Base-by-base conservation (phyloP, 2,888 invertebrate genomes). In the Camponotus fellah region DNA sequence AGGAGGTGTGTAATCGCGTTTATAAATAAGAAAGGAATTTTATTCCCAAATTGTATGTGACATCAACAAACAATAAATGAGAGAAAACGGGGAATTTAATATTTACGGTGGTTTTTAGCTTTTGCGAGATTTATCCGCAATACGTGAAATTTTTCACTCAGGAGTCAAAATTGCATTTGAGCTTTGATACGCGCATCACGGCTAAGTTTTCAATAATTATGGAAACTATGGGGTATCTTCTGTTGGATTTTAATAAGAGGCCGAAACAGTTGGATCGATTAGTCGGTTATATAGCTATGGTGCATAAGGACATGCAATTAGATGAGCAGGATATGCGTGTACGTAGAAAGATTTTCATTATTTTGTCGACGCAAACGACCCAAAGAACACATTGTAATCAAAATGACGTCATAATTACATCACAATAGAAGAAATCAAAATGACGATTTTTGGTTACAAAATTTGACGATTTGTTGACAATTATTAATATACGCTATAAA, bases 221-320 rank as follows among this genome's bases (percentile, higher is more conserved):
- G 66, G 92, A 93, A 84, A 88, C 91, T 0, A 86, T 92, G 76
- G 91, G 92, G 21, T 92, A 90, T 68, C 84, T 93, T 26, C 60
- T 92, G 21, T 72, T 93, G 34, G 90, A 93, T 82, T 92, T 91
- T 84, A 85, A 91, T 68, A 86, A 90, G 21, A 92, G 92, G 72
- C 91, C 88, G 3, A 90, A 87, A 53, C 88, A 91, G 76, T 86
- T 92, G 9, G 88, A 92, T 82, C 87, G 85, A 62, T 82, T 91
- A 8, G 87, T 92, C 43, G 91, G 92, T 40, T 92, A 93, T 58
- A 72, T 92, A 34, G 93, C 92, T 34, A 92, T 93, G 92, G 83
- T 91, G 32, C 93, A 93, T 85, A 93, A 93, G 85, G 92, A 93
- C 62, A 93, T 93, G 92, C 82, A 82, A 56, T 87, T 93, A 1